Evolutionary conservation across 2,113 vertebrate genomes (phyloP).

Genomic region (Sula dactylatra): DNA sequence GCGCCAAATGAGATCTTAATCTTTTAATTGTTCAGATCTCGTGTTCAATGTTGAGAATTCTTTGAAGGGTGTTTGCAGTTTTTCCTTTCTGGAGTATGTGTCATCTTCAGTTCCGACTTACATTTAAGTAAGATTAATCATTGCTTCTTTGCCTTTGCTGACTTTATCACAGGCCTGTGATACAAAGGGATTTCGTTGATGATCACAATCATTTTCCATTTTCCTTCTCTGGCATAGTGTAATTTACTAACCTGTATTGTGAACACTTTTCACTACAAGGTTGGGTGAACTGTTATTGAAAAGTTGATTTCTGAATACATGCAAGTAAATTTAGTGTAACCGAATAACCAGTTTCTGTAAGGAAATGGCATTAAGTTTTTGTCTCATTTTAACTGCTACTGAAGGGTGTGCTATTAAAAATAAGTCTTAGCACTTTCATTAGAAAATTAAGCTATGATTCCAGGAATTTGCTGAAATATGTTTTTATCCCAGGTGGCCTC

Average conservation of each 20-base stretch:
- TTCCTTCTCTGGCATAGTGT: not conserved
- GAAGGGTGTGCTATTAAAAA: not conserved
- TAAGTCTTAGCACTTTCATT: not conserved
- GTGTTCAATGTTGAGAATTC: not conserved
- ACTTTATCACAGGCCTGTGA: not conserved
- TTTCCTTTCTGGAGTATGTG: not conserved
- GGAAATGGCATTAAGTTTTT: not conserved
- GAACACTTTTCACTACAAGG: not conserved
- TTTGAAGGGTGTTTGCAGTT: not conserved
- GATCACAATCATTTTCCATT: not conserved
- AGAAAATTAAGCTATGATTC: not conserved
- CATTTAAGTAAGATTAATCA: not conserved
- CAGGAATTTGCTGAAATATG: not conserved
- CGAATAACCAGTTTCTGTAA: not conserved
- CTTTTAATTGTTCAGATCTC: not conserved
- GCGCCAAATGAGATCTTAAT: not conserved
- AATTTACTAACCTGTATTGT: not conserved
- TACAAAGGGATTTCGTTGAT: not conserved
- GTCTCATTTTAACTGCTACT: not conserved
- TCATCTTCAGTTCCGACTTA: not conserved
- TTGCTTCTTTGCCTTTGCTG: not conserved
- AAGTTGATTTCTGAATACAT: not conserved
- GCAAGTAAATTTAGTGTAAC: not conserved
- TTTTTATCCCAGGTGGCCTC: conserved; percentile 82
- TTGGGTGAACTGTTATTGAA: not conserved